These are phyloP conservation scores for Campylomormyrus numenius DNA, from an alignment of 2,113 vertebrate species.

Conservation along the genomic window DNA sequence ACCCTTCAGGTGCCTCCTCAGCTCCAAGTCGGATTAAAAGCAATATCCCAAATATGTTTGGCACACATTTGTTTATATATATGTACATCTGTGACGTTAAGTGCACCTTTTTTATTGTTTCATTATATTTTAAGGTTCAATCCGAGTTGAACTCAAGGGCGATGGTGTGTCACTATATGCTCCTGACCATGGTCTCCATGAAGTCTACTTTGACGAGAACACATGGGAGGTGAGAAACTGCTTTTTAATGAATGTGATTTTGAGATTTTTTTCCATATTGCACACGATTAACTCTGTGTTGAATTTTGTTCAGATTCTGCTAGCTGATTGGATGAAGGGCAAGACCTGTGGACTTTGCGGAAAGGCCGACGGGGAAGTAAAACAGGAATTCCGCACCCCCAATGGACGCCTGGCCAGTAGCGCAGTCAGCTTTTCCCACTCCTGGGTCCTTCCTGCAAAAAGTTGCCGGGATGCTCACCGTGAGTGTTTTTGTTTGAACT, in stretches of 20 bases:
- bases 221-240: slow-evolving; percentile 21
- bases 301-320: slow-evolving; percentile 52
- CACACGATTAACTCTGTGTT: not conserved
- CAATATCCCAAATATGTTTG: not conserved
- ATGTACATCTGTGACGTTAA: not conserved
- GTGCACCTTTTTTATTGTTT: not conserved
- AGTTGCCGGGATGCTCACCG: slow-evolving; percentile 50
- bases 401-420: slow-evolving; percentile 51
- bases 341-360: slow-evolving; percentile 71
- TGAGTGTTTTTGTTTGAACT: slow-evolving; percentile 25
- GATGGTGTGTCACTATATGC: slow-evolving; percentile 24
- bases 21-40: not conserved
- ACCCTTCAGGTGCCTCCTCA: slow-evolving; percentile 37
- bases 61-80: not conserved
- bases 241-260: not conserved
- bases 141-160: slow-evolving; percentile 26
- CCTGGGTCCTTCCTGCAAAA: slow-evolving; percentile 64
- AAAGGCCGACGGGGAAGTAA: slow-evolving; percentile 62
- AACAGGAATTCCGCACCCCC: slow-evolving; percentile 61
- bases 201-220: slow-evolving; percentile 26
- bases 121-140: slow-evolving; percentile 30
- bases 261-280: not conserved
- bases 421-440: slow-evolving; percentile 59
- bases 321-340: slow-evolving; percentile 69
- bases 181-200: slow-evolving; percentile 25